A percentile compares a stretch with the other conserved stretches of the same genome.
Evolutionary conservation across 2,888 invertebrate species (phyloP).

Genomic region (Coenonympha glycerion): DNA sequence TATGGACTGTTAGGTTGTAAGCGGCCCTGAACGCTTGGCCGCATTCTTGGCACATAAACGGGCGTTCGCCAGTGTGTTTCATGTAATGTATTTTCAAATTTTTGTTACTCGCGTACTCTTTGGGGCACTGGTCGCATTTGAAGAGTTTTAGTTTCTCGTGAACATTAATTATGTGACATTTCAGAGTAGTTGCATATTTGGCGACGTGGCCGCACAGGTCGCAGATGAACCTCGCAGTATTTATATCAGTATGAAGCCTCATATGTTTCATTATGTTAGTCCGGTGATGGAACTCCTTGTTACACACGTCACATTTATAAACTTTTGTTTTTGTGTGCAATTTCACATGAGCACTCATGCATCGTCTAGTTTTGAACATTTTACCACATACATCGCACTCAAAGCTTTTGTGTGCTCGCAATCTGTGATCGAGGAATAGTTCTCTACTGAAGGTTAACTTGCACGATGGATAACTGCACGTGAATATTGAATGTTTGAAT

Average conservation of each 20-base stretch:
- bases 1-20: slow-evolving; percentile 3
- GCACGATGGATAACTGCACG: neutral
- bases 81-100: slow-evolving; percentile 29
- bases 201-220: slow-evolving; percentile 31
- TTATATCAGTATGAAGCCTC: slow-evolving; percentile 24
- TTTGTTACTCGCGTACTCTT: slow-evolving; percentile 31
- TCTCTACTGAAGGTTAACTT: neutral
- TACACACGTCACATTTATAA: slow-evolving; percentile 31
- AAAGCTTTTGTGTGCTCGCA: neutral
- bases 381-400: slow-evolving; percentile 25
- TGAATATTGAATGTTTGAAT: neutral
- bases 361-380: too few relatives aligned
- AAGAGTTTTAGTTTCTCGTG: slow-evolving; percentile 31
- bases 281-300: slow-evolving; percentile 26
- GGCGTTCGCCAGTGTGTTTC: slow-evolving; percentile 29
- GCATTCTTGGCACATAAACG: slow-evolving; percentile 29
- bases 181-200: slow-evolving; percentile 31
- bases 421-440: too few relatives aligned
- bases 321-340: slow-evolving; percentile 19
- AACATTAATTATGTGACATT: slow-evolving; percentile 28
- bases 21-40: slow-evolving; percentile 6
- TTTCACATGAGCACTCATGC: too few relatives aligned
- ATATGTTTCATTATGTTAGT: slow-evolving; percentile 26
- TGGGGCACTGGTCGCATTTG: slow-evolving; percentile 30
- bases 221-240: slow-evolving; percentile 29